Evolutionary conservation across 1,140 invertebrate species (phyloP), one percentile per base, ranked within the genome.

Genomic region (Sitobion miscanthi): DNA sequence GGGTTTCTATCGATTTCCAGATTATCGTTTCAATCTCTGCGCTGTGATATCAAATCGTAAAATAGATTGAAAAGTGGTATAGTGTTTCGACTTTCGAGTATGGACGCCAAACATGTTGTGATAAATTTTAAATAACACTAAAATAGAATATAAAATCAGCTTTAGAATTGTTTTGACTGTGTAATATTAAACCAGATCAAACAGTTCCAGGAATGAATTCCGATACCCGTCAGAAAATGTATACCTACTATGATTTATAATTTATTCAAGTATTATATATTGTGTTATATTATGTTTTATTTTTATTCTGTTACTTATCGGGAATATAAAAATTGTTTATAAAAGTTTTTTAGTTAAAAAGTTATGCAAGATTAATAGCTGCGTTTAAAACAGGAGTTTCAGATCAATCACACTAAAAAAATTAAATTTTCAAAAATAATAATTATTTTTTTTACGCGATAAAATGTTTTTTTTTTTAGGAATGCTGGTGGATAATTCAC

Each of bases 301-400:
- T 77, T 77, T 77, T 77, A 77, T 69, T 69, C n/a, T 69, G 30
- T 69, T 69, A 69, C n/a, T 69, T 5, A 69, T 77, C n/a, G 30
- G 5, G 62, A 77, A n/a, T n/a, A 77, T 35, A 6, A 77, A 35
- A 77, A 77, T 20, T n/a, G 62, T 77, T 77, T 17, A n/a, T 17
- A 77, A 35, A n/a, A 77, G 62, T 77, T 77, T n/a, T n/a, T 77
- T 30, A 77, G n/a, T 77, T 77, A 77, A n/a, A 69, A 69, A 69
- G 30, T 69, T 62, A 62, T 7, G 57, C 57, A 62, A 62, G 25
- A 25, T 62, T 69, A 17, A 77, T 77, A 77, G 62, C 21, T 77
- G 5, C 5, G 23, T 77, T 77, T 17, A 77, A 69, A n/a, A n/a
- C 14, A n/a, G 2, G 5, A 17, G 4, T 77, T n/a, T n/a, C n/a